Percentiles rank a stretch among this genome's conserved stretches.
phyloP scores from a whole-genome alignment of 2,797 vertebrate species.

The Sardinella longiceps region DNA sequence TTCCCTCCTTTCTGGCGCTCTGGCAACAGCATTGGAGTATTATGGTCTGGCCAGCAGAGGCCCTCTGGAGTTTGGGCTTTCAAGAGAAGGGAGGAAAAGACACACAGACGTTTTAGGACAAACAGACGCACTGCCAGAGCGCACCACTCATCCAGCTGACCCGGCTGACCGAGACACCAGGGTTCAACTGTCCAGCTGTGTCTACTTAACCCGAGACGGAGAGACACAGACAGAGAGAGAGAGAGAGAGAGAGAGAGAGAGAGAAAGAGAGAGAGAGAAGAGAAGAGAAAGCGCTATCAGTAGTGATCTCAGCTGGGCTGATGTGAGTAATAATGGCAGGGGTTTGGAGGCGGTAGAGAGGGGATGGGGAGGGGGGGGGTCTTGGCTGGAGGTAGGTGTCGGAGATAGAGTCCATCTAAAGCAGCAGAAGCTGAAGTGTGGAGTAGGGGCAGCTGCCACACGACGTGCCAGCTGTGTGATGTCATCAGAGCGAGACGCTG shows the following conservation, averaged over 20 bases:
- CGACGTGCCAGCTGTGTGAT: neutral
- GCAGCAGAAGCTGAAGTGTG: neutral
- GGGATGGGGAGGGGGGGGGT: neutral
- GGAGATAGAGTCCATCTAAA: neutral
- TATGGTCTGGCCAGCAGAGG: neutral
- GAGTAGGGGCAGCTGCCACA: neutral
- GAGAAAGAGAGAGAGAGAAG: constrained; percentile 8
- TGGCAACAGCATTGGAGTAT: neutral
- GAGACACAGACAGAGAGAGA: neutral
- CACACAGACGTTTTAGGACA: neutral
- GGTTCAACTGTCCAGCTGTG: constrained; percentile 9
- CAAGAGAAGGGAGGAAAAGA: neutral
- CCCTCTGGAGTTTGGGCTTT: neutral
- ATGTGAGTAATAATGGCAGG: neutral
- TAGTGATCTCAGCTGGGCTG: neutral
- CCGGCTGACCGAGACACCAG: neutral
- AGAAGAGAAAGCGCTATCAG: neutral
- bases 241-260: neutral
- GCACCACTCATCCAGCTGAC: constrained; percentile 7
- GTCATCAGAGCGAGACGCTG: neutral
- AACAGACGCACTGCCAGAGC: neutral
- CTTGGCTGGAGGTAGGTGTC: neutral
- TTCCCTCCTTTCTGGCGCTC: neutral
- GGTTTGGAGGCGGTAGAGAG: neutral
- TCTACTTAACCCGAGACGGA: neutral